Base-by-base conservation (phyloP, 1,140 invertebrate species). In the Penaeus japonicus region DNA sequence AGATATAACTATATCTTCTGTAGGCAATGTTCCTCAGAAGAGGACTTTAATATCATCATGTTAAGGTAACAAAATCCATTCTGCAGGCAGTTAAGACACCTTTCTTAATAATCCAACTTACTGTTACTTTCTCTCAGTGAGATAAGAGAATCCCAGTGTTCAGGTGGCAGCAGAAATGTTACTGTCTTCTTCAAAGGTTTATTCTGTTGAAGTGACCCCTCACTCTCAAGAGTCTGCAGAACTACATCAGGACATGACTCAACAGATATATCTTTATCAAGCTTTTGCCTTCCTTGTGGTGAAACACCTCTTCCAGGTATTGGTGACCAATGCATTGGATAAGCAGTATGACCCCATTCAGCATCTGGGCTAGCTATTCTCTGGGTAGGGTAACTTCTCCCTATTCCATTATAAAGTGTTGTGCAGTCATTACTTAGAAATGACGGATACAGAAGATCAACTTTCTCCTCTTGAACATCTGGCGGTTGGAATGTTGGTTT, bases 121-220 rank as follows among this genome's bases (percentile, higher is more conserved):
- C 85, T 70, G 24, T 81, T 75, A 78, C 54, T 84, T 59, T 89
- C 87, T 53, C 87, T 57, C 47, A 89, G 81, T 17, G 87, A 89
- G 35, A 89, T 89, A 32, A 89, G 81, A 15, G 87, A 89, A 32
- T 89, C 87, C 87, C 87, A 89, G 70, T 89, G 87, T 39, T 89
- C 87, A 18, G 87, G 87, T 22, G 87, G 87, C 81, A 89, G 32
- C 80, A 89, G 70, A 78, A 89, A 89, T 39, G 87, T 89, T 22
- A 89, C 87, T 1, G 87, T 78, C 32, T 89, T 89, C 80, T 89
- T 89, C 1, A 77, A 27, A 30, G 35, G 47, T 53, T 78, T 83
- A 39, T 77, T 75, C 24, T 75, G 65, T 35, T 24, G 27, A 0
- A 73, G 30, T 47, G 39, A 4, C 39, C 80, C 86, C 18, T 89